A percentile compares a stretch with the other conserved stretches of the same genome.
Evolutionary conservation across 1,140 invertebrate species (phyloP).

Genomic region (Leguminivora glycinivorella): DNA sequence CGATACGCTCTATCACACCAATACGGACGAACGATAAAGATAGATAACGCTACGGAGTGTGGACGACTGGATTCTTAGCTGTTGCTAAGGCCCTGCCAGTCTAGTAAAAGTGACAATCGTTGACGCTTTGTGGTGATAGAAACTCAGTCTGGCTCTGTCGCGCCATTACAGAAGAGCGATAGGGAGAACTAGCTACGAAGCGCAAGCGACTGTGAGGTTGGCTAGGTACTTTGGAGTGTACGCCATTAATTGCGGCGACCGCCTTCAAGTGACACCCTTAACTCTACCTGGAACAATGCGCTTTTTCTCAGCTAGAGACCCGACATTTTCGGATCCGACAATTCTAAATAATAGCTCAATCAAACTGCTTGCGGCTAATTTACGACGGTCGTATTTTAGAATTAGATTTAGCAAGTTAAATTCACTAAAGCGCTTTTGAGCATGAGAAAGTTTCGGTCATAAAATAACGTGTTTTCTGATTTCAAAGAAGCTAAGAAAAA

Average conservation of each 20-base stretch:
- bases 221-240: no score
- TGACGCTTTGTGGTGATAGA: no score
- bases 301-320: conserved; percentile 9
- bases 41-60: no score
- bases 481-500: neutral
- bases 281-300: conserved; percentile 26
- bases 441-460: neutral
- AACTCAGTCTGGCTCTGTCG: no score
- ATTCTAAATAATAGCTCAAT: conserved; percentile 14
- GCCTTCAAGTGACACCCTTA: conserved; percentile 21
- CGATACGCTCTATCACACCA: no score
- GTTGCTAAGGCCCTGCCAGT: no score
- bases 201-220: no score
- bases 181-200: no score
- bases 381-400: conserved; percentile 14
- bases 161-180: no score
- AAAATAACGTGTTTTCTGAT: neutral
- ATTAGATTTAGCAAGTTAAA: neutral
- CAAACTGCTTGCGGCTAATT: conserved; percentile 15
- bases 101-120: no score
- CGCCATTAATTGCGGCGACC: conserved; percentile 33
- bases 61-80: no score
- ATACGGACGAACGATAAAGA: no score
- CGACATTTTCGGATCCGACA: conserved; percentile 17
- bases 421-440: neutral